Evolutionary conservation across 2,888 invertebrate species (phyloP), one percentile per base, ranked within the genome.

Genomic region (Lasioglossum morio): DNA sequence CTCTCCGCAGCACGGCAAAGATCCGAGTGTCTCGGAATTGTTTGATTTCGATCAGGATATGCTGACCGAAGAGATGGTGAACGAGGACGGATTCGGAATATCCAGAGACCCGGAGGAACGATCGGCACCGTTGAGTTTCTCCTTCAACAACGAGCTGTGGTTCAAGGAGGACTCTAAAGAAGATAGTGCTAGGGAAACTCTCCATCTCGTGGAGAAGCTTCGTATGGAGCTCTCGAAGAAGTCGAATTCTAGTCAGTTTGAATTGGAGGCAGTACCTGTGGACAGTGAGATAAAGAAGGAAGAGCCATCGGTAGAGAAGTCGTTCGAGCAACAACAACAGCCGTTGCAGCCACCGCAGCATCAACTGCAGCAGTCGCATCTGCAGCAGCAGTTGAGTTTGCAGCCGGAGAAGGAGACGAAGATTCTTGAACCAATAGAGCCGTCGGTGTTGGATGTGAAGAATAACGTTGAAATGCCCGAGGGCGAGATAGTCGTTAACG

Each of bases 141-240:
- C 96, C 10, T 96, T 97, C 82, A 96, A 96, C 88, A 96, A 96
- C 72, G 97, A 97, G 88, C 96, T 97, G 92, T 95, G 97, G 87
- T 97, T 97, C 92, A 97, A 97, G 93, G 97, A 97, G 93, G 98
- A 98, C 93, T 97, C 97, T 4, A 97, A 97, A 93, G 98, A 98
- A 94, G 97, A 98, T 92, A 97, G 97, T 91, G 97, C 98, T 0
- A 96, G 98, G 87, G 98, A 98, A 94, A 98, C 98, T 0, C 95
- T 98, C 85, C 97, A 98, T 95, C 96, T 98, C 46, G 98, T 98
- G 7, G 98, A 98, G 93, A 98, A 98, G 93, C 95, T 98, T 30
- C 96, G 98, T 75, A 96, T 97, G 96, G 97, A 97, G 92, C 96
- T 97, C 91, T 96, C 96, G 53, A 97, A 97, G 93, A 97, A 97